Base-by-base conservation (phyloP, 1,140 invertebrate genomes). In the Pseudobourletiella spinata region DNA sequence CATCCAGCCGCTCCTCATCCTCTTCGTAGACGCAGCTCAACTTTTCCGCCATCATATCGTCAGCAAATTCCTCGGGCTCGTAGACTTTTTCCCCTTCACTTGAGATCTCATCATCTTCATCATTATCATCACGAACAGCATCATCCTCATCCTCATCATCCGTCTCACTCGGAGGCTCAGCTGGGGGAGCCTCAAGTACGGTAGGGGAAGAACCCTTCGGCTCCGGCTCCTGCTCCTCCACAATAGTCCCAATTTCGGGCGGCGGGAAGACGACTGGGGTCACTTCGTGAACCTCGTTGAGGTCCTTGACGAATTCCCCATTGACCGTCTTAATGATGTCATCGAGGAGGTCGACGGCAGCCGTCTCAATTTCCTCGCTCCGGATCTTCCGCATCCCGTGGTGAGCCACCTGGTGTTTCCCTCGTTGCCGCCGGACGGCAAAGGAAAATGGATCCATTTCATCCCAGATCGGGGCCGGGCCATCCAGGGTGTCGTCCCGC, bases 401-500 rank as follows among this genome's bases (percentile, higher is more conserved):
- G 11, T 51, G 50, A 11, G 2, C 28, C 14, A 4, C 35, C 3
- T 14, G 8, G 18, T 29, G 4, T 29, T 32, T 32, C 25, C 18
- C 3, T 55, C 18, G 25, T 55, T 22, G 24, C 24, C 55, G 6
- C 16, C 35, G 6, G 3, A 42, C n/a, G n/a, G 32, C 39, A 43
- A 24, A 43, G 4, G 32, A 42, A 43, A 43, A 43, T 14, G 55
- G 32, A 57, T 57, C 39, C n/a, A 14, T 24, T 24, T 57, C 39
- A 43, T 57, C 32, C 55, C 39, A 57, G 2, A 43, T n/a, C 3
- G 4, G 8, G 2, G 39, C 3, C 4, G 39, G 6, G 48, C 46
- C 30, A 61, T 67, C 58, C 15, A 59, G 42, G 3, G 61, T 67
- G 42, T 67, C 65, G 58, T 64, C 63, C 24, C 48, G 25, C 57